Evolutionary conservation across 2,797 vertebrate genomes (phyloP).

Genomic region (Chaetophractus vellerosus): DNA sequence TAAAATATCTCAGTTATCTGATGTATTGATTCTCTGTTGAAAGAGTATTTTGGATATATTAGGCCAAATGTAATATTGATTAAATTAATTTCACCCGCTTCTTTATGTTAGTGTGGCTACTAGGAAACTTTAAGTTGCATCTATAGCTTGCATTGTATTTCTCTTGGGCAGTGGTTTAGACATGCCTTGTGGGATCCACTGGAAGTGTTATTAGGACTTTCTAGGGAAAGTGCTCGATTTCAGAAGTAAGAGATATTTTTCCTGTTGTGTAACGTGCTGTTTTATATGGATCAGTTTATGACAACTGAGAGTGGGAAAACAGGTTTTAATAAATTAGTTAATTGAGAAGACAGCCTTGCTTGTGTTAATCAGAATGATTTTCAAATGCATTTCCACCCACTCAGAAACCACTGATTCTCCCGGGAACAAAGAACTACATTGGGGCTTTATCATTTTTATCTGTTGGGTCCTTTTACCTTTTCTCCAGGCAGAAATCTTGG

Average conservation of each 20-base stretch:
- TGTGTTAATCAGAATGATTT: conserved; percentile 53
- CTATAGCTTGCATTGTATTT: not conserved
- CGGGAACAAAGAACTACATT: not conserved
- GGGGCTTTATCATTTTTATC: not conserved
- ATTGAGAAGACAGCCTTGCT: conserved; percentile 11
- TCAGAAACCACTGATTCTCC: not conserved
- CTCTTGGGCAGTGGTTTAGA: not conserved
- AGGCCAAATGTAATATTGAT: not conserved
- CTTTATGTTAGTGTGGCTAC: not conserved
- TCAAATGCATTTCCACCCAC: not conserved
- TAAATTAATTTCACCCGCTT: not conserved
- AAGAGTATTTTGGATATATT: not conserved
- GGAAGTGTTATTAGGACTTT: not conserved
- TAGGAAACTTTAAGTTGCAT: not conserved
- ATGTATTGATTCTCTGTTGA: not conserved
- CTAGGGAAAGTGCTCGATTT: not conserved
- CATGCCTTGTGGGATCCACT: not conserved
- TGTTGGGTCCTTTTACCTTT: not conserved
- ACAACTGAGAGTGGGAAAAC: not conserved
- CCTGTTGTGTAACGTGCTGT: not conserved
- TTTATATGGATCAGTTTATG: conserved; percentile 9
- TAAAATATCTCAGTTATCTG: not conserved
- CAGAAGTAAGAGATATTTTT: not conserved
- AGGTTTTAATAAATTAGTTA: conserved; percentile 33
- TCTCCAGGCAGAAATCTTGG: not conserved